These are phyloP conservation scores for Zaprionus africanus DNA, from an alignment of 1,140 invertebrate genomes.

Conservation along the genomic window DNA sequence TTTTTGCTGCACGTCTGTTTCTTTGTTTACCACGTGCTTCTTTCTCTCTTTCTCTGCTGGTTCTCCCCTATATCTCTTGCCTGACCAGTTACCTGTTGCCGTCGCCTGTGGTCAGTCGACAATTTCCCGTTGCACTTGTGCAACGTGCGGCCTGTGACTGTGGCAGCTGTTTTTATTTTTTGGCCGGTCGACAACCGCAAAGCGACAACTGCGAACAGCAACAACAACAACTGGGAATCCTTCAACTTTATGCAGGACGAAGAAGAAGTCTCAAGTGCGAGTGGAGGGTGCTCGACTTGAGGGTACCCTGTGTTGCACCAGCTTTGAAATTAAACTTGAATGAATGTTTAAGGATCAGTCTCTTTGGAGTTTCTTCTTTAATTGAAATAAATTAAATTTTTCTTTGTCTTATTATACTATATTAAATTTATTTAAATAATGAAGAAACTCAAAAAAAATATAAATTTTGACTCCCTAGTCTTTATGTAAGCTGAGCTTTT, in stretches of 20 bases:
- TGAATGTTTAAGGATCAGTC: too few relatives aligned
- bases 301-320: neutral
- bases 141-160: slow-evolving; percentile 21
- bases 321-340: neutral
- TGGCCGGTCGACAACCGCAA: slow-evolving; percentile 20
- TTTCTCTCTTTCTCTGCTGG: neutral
- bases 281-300: slow-evolving; percentile 6
- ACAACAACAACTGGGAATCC: slow-evolving; percentile 34
- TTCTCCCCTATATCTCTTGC: neutral
- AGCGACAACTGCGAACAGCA: slow-evolving; percentile 37
- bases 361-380: neutral
- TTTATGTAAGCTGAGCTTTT: neutral
- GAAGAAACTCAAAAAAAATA: neutral
- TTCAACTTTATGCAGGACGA: slow-evolving; percentile 29
- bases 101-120: slow-evolving; percentile 10
- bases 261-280: slow-evolving; percentile 46
- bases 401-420: neutral
- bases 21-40: slow-evolving; percentile 28
- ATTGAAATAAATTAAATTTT: neutral
- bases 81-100: slow-evolving; percentile 20
- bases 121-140: slow-evolving; percentile 27
- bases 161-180: slow-evolving; percentile 62
- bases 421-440: neutral
- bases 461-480: too few relatives aligned
- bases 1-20: neutral